Evolutionary conservation across 1,140 invertebrate genomes (phyloP), one percentile per base, ranked within the genome.

Genomic region (Thaumetopoea pityocampa): DNA sequence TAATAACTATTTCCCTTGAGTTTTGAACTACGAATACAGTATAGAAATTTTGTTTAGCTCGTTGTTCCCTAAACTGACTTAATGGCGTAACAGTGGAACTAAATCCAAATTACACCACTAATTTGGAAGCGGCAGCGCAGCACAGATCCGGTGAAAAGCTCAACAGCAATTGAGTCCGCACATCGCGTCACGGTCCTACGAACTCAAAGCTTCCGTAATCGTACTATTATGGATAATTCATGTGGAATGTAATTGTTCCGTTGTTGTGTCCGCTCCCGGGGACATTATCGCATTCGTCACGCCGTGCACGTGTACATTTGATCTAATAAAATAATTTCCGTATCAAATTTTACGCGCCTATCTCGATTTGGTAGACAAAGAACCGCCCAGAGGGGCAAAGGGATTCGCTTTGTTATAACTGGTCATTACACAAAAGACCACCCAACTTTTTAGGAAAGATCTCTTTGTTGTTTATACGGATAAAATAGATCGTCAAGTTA

Each of bases 281-380:
- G 56, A 74, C 68, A 71, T 76, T 78, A 81, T 79, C 79, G 68
- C 60, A 68, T 81, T 81, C 67, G 79, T 79, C 74, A 84, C 67
- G 74, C 71, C 57, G 68, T 67, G 74, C 79, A 84, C 79, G 79
- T 84, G 79, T 74, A 65, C 65, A 64, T 64, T 66, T 58, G 73
- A 78, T 79, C 76, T 78, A 81, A 81, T 84, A 80, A 72, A 76
- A 81, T 81, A 80, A 84, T 81, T 84, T 77, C 79, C 77, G 79
- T 84, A 80, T 84, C 77, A 67, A 84, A 84, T 84, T 79, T 70
- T 77, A 74, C 64, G 67, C 76, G 65, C 65, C 67, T 81, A 84
- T 80, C 80, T 69, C 60, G 80, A 81, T 81, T 64, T 72, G 68
- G 64, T 62, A 80, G 70, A 84, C 77, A 84, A 84, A 78, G 70